Evolutionary conservation across 2,113 vertebrate species (phyloP), one percentile per base, ranked within the genome.

Genomic region (Pao palembangensis): DNA sequence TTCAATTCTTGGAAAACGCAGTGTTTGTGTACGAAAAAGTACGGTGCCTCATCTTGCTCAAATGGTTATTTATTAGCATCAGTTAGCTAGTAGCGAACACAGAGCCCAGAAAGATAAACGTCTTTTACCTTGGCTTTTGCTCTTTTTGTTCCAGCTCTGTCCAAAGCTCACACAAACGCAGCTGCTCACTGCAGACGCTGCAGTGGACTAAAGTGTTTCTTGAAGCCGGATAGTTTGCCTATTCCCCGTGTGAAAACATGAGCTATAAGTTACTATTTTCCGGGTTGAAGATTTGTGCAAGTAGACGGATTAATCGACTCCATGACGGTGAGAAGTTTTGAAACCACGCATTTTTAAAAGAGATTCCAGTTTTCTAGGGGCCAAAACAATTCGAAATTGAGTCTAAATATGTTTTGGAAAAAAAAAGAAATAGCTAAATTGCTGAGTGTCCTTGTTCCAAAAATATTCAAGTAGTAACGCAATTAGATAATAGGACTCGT

Each of bases 51-150:
- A 38, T 1, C 25, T 28, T 28, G 25, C 25, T 28, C 17, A 0
- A 1, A 5, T 3, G 7, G 18, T 11, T 34, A 12, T 1, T 8
- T 14, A 12, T 20, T 43, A 52, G 51, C 55, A 6, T 8, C 14
- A 5, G 34, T 16, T n/a, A 46, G 53, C 52, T 47, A 14, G 17
- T 0, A 8, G 14, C 42, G 43, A 17, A 44, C 43, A 44, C 5
- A 8, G 12, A 19, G 25, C 1, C 8, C 34, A 38, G 34, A 38
- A 10, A 8, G 34, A 68, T 25, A 1, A 19, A 60, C 25, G 28
- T 6, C 43, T 17, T 43, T 67, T 23, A 50, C 76, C 78, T 78
- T 82, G 73, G 42, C 77, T 64, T 65, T 41, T 63, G 51, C 63
- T 55, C 62, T 19, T 49, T n/a, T 20, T 12, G 8, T 18, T 19